phyloP scores from a whole-genome alignment of 2,888 invertebrate species.

The Ferrisia virgata region DNA sequence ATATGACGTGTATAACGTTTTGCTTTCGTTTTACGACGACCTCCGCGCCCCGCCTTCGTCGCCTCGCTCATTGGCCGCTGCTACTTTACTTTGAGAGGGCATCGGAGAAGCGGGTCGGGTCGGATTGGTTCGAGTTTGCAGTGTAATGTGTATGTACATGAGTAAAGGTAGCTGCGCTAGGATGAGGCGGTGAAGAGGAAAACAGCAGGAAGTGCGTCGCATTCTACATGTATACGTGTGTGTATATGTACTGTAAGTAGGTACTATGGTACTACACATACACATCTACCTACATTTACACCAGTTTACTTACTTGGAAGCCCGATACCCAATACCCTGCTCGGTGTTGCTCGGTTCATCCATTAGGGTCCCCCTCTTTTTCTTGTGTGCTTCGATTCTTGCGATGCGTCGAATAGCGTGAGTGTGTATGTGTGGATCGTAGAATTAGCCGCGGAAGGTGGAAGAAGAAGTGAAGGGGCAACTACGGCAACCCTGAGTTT shows the following conservation, averaged over 20 bases:
- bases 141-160: not conserved
- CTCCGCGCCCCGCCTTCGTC: not conserved
- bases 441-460: not conserved
- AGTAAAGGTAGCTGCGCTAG: not conserved
- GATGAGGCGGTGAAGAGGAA: not conserved
- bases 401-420: not conserved
- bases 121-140: not conserved
- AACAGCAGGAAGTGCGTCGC: slow-evolving; percentile 37
- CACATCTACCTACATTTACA: not conserved
- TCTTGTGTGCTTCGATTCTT: not conserved
- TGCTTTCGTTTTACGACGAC: not conserved
- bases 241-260: not conserved
- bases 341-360: not conserved
- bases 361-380: not conserved
- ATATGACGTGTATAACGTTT: not conserved
- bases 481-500: not conserved
- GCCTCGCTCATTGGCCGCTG: not conserved
- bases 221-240: not conserved
- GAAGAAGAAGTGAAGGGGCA: not conserved
- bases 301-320: not conserved
- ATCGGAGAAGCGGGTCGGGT: not conserved
- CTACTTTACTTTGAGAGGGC: not conserved
- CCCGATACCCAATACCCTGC: not conserved
- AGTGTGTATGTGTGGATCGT: too few relatives aligned
- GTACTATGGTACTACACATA: not conserved